Conservation (phyloP, 2,888 invertebrate species). For the Criorhina ranunculi region DNA sequence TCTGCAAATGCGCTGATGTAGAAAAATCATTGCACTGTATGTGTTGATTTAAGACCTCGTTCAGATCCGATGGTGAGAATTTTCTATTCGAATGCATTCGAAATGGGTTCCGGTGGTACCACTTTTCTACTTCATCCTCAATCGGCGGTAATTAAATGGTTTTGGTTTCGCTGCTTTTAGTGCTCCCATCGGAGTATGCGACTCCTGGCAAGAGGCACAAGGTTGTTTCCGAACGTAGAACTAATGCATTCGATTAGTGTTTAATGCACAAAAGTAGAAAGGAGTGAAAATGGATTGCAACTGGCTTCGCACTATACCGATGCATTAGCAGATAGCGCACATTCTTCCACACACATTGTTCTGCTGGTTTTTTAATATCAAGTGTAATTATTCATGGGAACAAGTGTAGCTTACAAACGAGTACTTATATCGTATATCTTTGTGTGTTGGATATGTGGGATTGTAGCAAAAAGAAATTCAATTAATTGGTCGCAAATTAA, state of each 20-base stretch:
- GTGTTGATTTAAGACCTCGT: conserved; percentile 74
- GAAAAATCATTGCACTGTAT: conserved; percentile 66
- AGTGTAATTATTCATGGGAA: conserved; percentile 45
- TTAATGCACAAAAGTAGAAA: conserved; percentile 58
- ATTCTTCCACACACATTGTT: conserved; percentile 24
- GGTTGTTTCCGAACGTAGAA: conserved; percentile 50
- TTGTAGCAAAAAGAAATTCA: neutral
- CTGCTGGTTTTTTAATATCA: neutral
- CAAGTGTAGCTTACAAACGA: conserved; percentile 20
- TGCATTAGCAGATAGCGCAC: conserved; percentile 39
- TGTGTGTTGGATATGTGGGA: neutral
- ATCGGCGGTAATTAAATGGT: conserved; percentile 74
- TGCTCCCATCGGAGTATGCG: conserved; percentile 35
- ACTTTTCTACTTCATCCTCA: conserved; percentile 46
- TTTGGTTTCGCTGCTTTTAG: conserved; percentile 64
- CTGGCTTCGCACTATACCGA: conserved; percentile 19
- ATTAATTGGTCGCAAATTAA: conserved; percentile 34
- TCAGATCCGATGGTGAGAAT: conserved; percentile 65
- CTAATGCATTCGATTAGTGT: conserved; percentile 72
- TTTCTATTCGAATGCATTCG: conserved; percentile 72
- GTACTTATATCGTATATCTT: neutral
- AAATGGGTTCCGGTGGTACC: conserved; percentile 66
- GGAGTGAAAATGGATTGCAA: conserved; percentile 5
- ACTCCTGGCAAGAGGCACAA: conserved; percentile 26
- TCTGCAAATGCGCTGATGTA: conserved; percentile 53